These are phyloP conservation scores for Mesembrinibis cayennensis DNA, from an alignment of 2,113 vertebrate species.

Conservation along the genomic window DNA sequence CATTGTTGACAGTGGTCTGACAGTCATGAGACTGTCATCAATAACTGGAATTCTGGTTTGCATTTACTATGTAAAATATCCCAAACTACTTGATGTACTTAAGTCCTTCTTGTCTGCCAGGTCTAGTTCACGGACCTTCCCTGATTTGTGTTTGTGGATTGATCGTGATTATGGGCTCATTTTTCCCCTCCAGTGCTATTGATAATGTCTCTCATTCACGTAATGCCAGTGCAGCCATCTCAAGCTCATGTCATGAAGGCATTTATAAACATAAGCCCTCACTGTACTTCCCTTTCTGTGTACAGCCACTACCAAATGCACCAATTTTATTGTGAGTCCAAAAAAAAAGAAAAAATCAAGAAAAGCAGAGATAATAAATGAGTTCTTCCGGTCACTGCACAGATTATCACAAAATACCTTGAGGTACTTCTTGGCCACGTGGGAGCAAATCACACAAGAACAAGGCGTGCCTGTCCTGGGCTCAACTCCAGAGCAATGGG, in stretches of 20 bases:
- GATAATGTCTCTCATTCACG: neutral
- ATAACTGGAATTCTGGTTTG: neutral
- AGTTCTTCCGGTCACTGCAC: neutral
- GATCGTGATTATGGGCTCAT: neutral
- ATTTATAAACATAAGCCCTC: neutral
- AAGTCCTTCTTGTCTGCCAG: neutral
- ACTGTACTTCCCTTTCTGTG: neutral
- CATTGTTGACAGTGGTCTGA: accelerated
- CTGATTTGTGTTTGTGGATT: neutral
- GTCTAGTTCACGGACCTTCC: neutral
- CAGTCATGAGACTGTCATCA: neutral
- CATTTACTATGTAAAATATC: neutral
- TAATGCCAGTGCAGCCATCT: neutral
- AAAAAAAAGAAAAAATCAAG: neutral
- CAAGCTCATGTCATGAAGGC: neutral
- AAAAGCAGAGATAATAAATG: neutral
- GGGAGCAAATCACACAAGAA: neutral
- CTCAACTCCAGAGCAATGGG: neutral
- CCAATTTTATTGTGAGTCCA: neutral
- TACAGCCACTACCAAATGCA: neutral
- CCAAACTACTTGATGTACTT: neutral
- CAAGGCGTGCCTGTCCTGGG: neutral
- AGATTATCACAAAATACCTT: neutral
- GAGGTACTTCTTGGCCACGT: neutral
- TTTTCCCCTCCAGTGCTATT: neutral